These are phyloP conservation scores for Kryptopterus vitreolus DNA, from an alignment of 2,797 vertebrate species.

Conservation along the genomic window DNA sequence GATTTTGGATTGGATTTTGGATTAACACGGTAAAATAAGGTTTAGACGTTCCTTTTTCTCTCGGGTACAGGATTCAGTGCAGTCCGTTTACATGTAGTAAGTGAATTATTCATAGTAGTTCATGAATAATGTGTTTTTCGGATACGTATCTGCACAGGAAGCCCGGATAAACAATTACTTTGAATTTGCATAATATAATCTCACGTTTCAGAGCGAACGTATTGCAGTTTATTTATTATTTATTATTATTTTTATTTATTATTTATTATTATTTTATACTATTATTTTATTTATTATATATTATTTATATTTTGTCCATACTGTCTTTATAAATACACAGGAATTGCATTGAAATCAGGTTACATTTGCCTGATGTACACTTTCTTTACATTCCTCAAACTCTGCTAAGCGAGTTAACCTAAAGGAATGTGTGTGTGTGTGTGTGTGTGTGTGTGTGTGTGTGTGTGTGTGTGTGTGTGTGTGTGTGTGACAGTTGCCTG, in stretches of 20 bases:
- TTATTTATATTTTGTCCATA: no score
- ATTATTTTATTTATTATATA: no score
- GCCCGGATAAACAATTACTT: background rate
- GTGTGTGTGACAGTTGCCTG: background rate
- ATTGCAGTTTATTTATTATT: no score
- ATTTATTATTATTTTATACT: no score
- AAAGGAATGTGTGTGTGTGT: slow-evolving; percentile 6
- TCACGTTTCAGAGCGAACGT: background rate
- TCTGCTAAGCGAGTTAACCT: background rate
- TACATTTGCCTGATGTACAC: background rate
- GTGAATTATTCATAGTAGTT: background rate
- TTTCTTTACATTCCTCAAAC: background rate
- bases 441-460: slow-evolving; percentile 22
- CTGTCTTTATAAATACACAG: background rate
- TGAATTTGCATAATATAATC: background rate
- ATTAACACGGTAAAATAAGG: no score
- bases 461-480: background rate
- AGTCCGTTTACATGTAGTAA: background rate
- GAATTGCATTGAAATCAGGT: background rate
- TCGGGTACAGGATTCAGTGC: background rate
- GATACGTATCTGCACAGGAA: background rate
- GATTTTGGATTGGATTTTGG: no score
- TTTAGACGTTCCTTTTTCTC: background rate
- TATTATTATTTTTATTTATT: no score
- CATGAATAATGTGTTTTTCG: background rate